Evolutionary conservation across 2,113 vertebrate genomes (phyloP).

Genomic region (Malurus melanocephalus): DNA sequence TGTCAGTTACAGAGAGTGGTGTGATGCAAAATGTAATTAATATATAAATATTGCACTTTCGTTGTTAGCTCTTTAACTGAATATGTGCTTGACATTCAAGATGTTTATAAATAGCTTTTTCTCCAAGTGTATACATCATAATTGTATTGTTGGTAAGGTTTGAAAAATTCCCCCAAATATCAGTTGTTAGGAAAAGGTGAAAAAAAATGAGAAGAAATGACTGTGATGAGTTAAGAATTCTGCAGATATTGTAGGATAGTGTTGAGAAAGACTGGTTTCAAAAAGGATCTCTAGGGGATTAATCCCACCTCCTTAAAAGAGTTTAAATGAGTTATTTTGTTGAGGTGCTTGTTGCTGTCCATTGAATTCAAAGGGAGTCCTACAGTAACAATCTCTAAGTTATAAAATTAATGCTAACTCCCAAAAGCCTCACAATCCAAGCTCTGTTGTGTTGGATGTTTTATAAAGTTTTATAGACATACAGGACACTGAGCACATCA

Average conservation of each 20-base stretch:
- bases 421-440: not conserved
- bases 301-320: not conserved
- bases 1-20: not conserved
- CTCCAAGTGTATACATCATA: not conserved
- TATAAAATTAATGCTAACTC: not conserved
- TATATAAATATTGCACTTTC: not conserved
- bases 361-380: not conserved
- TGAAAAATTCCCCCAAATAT: not conserved
- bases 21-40: not conserved
- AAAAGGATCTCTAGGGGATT: not conserved
- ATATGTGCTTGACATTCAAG: not conserved
- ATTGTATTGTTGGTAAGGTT: not conserved
- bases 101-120: not conserved
- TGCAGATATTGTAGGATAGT: not conserved
- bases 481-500: not conserved
- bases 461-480: no score
- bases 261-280: not conserved
- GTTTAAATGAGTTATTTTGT: not conserved
- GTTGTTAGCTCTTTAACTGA: not conserved
- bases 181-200: not conserved
- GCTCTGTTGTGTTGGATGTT: not conserved
- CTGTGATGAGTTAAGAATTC: not conserved
- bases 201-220: not conserved
- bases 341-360: not conserved
- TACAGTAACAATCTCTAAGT: not conserved